Evolutionary conservation across 2,113 vertebrate genomes (phyloP).

Genomic region (Aegypius monachus): DNA sequence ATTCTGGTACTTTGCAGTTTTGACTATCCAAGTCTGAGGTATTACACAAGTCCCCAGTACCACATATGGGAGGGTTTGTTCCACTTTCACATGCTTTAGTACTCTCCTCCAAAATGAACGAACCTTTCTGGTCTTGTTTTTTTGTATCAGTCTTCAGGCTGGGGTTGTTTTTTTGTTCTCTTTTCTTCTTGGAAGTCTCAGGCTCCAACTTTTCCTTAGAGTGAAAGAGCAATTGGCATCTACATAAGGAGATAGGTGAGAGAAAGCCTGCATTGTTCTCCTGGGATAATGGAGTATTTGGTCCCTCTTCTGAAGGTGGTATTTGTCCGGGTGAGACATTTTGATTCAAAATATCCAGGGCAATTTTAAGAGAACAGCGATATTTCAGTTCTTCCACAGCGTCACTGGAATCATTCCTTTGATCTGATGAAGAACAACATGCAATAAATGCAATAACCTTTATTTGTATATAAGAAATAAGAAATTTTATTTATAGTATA

Average conservation of each 20-base stretch:
- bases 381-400: slow-evolving; percentile 69
- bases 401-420: rapidly evolving
- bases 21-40: rapidly evolving
- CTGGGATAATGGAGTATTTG: rapidly evolving
- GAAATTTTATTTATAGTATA: rapidly evolving
- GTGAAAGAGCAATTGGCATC: rapidly evolving
- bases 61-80: neutral
- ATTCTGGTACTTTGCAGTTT: rapidly evolving
- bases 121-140: rapidly evolving
- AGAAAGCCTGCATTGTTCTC: rapidly evolving
- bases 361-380: slow-evolving; percentile 65
- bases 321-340: rapidly evolving
- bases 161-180: rapidly evolving
- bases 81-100: rapidly evolving
- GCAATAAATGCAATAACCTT: rapidly evolving
- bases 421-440: neutral
- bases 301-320: neutral
- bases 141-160: neutral
- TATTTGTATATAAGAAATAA: rapidly evolving
- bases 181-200: neutral
- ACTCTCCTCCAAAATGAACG: rapidly evolving
- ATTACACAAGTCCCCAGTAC: neutral
- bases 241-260: rapidly evolving
- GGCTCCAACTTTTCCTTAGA: rapidly evolving
- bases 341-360: slow-evolving; percentile 52